Evolutionary conservation across 2,797 vertebrate genomes (phyloP), one percentile per base, ranked within the genome.

Genomic region (Ciconia nigra): DNA sequence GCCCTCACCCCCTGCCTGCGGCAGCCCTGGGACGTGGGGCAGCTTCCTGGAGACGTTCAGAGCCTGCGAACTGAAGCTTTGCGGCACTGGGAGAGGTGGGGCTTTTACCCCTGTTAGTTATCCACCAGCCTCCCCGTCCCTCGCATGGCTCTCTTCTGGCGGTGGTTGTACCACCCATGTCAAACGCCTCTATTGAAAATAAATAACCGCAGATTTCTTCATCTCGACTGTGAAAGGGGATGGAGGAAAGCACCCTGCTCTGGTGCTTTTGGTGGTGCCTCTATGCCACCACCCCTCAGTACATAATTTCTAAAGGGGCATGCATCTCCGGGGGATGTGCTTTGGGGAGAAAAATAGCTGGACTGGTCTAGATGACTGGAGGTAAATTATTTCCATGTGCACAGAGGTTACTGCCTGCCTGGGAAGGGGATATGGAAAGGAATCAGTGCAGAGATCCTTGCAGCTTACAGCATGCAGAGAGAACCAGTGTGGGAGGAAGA

Each of bases 271-370:
- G 33, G 41, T 42, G 46, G 22, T 51, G 44, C 21, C 57, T 49
- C 29, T 52, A 3, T 76, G n/a, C 39, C 59, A 15, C 47, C 49
- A 16, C 20, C 47, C 13, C 24, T 58, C 65, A 42, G 44, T 7
- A 9, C 31, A 10, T 33, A 20, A 28, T 39, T 86, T 81, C 67
- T 57, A 73, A 91, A 80, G 46, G 49, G 55, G 9, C 13, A 5
- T 41, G 13, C 47, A 7, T 72, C 62, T 33, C 52, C 0, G 0
- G 9, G 26, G 31, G 21, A 58, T 1, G 15, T 3, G 0, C 22
- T 37, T 7, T 18, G 29, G 33, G 35, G 46, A 70, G 35, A 58
- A 91, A 58, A 88, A 71, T 47, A 90, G 67, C 24, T 58, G 35
- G 25, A 44, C 61, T 78, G 55, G 14, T 44, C 44, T 54, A 37